Base-by-base conservation (phyloP, 2,888 invertebrate species). In the Macrosoma leucophasiata region DNA sequence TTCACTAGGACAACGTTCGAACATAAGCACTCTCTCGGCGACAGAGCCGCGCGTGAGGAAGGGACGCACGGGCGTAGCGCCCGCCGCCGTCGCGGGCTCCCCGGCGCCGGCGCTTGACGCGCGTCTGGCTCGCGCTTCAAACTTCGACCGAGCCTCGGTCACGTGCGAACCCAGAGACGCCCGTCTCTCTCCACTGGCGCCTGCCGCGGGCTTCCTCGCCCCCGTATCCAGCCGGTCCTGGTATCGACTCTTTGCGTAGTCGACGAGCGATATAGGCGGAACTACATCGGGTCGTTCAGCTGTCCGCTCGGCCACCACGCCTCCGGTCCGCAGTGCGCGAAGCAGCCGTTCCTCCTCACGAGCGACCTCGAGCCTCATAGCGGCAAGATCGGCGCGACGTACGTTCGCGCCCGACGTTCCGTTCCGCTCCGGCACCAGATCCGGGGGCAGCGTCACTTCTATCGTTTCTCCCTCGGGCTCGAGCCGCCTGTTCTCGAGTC, bases 41-140 rank as follows among this genome's bases (percentile, higher is more conserved):
- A 96, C 96, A 3, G 95, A 95, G 13, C 95, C 96, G 39, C 95
- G 88, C 22, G 95, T 94, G 32, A 95, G 85, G 73, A 95, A 94
- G 9, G 94, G 94, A 29, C 94, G 85, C 35, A 94, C 91, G 4
- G 95, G 93, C 29, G 73, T 61, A 13, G 67, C 60, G 20, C 73
- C 79, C 13, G 65, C 42, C 7, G 48, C 62, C 33, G 78, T 64
- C 2, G 74, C 70, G 27, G 77, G 46, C 38, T 77, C 81, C 9
- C 59, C 55, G 33, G 78, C 60, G 41, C 82, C 85, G 50, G 62
- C 85, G 72, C 60, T 86, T 3, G 81, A 77, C 5, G 82, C 72
- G 7, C 82, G 73, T 49, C 86, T 54, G 52, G 86, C 60, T 55
- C 87, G 61, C 50, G 88, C 86, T 43, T 77, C 81, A 25, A 81